phyloP scores from a whole-genome alignment of 2,888 invertebrate species.

The Drosophila greeni region DNA sequence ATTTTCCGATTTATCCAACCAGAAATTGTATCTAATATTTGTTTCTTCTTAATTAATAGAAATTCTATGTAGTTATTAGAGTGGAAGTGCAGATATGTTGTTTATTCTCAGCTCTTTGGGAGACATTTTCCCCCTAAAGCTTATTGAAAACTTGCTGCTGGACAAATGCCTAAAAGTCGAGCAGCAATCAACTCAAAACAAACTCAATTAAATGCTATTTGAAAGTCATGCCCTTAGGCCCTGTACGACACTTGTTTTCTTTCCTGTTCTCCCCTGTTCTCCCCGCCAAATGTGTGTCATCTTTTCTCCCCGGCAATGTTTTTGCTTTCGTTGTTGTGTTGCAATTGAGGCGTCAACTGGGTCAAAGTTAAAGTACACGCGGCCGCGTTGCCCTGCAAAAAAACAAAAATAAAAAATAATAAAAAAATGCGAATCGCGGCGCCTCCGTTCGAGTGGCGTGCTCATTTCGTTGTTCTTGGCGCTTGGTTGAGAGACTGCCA shows the following conservation, averaged over 20 bases:
- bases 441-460: slow-evolving; percentile 39
- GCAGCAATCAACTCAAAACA: slow-evolving; percentile 39
- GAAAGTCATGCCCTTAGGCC: slow-evolving; percentile 52
- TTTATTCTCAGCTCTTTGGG: background rate
- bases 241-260: slow-evolving; percentile 20
- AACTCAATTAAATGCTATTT: slow-evolving; percentile 63
- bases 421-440: slow-evolving; percentile 40
- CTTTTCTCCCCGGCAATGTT: slow-evolving; percentile 41
- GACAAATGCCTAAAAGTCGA: slow-evolving; percentile 8
- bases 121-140: background rate
- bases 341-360: slow-evolving; percentile 71
- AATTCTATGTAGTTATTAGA: slow-evolving; percentile 7
- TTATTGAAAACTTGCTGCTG: slow-evolving; percentile 16
- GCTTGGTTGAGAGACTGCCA: slow-evolving; percentile 9
- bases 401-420: too few relatives aligned
- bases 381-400: slow-evolving; percentile 9
- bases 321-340: slow-evolving; percentile 38
- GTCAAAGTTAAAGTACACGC: slow-evolving; percentile 65
- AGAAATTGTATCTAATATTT: slow-evolving; percentile 5
- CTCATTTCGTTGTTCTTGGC: slow-evolving; percentile 42
- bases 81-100: slow-evolving; percentile 12
- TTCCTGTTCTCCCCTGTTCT: background rate
- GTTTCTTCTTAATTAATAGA: background rate
- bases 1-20: slow-evolving; percentile 17
- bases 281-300: slow-evolving; percentile 29